These are phyloP conservation scores for Chinchilla lanigera DNA, from an alignment of 2,113 vertebrate species.

Conservation along the genomic window DNA sequence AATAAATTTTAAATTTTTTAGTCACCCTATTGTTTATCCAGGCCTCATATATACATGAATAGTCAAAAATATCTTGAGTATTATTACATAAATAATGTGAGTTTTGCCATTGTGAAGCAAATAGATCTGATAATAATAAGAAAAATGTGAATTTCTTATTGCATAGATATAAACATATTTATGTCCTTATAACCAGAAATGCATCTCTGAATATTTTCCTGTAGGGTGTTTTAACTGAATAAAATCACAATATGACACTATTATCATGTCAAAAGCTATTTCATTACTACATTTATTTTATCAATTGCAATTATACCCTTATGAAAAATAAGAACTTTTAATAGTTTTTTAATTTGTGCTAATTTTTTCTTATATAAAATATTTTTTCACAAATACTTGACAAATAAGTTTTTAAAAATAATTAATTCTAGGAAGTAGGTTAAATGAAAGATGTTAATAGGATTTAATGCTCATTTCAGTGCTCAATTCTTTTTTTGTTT, in stretches of 20 bases:
- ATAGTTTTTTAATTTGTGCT: background rate
- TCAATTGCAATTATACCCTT: background rate
- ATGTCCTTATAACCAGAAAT: background rate
- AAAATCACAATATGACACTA: background rate
- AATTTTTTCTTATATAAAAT: background rate
- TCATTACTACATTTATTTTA: background rate
- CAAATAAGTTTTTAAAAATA: conserved; percentile 27
- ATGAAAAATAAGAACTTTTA: conserved; percentile 20
- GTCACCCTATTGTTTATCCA: background rate
- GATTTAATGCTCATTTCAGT: background rate
- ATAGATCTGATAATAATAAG: background rate
- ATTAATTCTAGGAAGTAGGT: background rate
- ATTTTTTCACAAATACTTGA: background rate
- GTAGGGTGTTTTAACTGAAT: background rate
- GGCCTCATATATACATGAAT: background rate
- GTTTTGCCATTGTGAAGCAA: background rate
- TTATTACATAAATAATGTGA: background rate
- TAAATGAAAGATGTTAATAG: conserved; percentile 21
- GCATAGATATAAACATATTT: background rate
- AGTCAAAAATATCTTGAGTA: background rate
- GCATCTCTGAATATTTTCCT: background rate
- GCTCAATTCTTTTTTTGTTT: no score
- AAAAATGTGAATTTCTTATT: background rate
- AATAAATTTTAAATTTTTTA: background rate
- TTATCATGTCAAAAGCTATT: background rate